A percentile compares a stretch with the other conserved stretches of the same genome.
Conservation (phyloP, 2,797 vertebrate genomes). For the Myotis daubentonii region DNA sequence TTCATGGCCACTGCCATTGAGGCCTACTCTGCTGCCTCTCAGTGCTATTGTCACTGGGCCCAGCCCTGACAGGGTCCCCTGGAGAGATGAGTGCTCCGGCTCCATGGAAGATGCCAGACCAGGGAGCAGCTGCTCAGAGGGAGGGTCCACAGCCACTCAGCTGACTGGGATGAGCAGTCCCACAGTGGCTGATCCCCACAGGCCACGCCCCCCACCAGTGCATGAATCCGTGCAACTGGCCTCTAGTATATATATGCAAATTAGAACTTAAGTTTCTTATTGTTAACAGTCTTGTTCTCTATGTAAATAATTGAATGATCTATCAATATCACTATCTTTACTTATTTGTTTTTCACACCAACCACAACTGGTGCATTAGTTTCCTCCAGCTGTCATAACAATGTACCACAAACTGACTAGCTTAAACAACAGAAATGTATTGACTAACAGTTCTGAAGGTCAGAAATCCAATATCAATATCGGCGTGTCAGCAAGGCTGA, state of each 20-base stretch:
- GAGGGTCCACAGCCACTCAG: too few species aligned
- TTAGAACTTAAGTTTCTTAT: neutral
- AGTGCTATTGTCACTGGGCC: too few species aligned
- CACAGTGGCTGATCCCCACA: too few species aligned
- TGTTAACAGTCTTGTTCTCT: neutral
- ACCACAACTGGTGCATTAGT: neutral
- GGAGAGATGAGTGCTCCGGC: too few species aligned
- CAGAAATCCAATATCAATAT: neutral
- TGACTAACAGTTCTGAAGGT: neutral
- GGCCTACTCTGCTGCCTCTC: too few species aligned
- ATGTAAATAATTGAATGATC: neutral
- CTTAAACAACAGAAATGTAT: neutral
- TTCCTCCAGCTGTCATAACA: neutral
- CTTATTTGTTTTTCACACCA: neutral
- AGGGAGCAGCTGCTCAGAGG: too few species aligned
- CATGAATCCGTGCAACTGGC: too few species aligned
- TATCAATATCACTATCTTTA: neutral
- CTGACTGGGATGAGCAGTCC: too few species aligned
- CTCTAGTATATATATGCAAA: neutral
- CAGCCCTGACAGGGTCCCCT: too few species aligned
- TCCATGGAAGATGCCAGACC: too few species aligned
- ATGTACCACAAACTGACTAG: neutral
- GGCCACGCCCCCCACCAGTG: too few species aligned
- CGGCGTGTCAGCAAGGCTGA: neutral
- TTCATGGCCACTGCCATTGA: too few species aligned